Base-by-base conservation (phyloP, 2,888 invertebrate species). In the Microchrysa polita region DNA sequence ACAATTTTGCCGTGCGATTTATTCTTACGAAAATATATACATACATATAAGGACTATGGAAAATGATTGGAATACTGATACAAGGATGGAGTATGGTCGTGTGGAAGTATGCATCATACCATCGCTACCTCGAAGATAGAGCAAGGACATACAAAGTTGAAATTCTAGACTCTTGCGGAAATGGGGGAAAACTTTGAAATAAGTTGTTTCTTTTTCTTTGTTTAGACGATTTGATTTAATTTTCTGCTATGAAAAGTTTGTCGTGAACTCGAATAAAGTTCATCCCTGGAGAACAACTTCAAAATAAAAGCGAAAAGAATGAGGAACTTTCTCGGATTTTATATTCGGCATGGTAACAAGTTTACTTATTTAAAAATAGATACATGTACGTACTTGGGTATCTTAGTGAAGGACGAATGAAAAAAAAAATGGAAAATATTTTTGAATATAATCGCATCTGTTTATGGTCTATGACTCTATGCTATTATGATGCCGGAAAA, bases 121-220 rank as follows among this genome's bases (percentile, higher is more conserved):
- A 10, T 14, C 23, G 23, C 2, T 9, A 23, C 18, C 9, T 9
- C n/a, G 7, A 16, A n/a, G 52, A 10, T 14, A n/a, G 23, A 16
- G 27, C 23, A 14, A 12, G 61, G 18, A 53, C 34, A 53, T 67
- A 34, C n/a, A n/a, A 27, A 23, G 53, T 53, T 52, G 22, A 40
- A 69, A 57, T 69, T 20, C 69, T 55, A 20, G 69, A 34, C 69
- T 55, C 42, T 55, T 34, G 57, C 55, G 69, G 69, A 69, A 69
- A 69, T 69, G 69, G 57, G n/a, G 69, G 57, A 69, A 69, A 69
- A 57, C 57, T 69, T 69, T 57, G 57, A 57, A 69, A 57, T 57
- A 69, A 40, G 57, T 55, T 69, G 55, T 69, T 57, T 55, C 57
- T 69, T 69, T 69, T 57, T 55, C 57, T 69, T 69, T 61, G 65